Evolutionary conservation across 2,888 invertebrate species (phyloP), one percentile per base, ranked within the genome.

Genomic region (Caenorhabditis wallacei): DNA sequence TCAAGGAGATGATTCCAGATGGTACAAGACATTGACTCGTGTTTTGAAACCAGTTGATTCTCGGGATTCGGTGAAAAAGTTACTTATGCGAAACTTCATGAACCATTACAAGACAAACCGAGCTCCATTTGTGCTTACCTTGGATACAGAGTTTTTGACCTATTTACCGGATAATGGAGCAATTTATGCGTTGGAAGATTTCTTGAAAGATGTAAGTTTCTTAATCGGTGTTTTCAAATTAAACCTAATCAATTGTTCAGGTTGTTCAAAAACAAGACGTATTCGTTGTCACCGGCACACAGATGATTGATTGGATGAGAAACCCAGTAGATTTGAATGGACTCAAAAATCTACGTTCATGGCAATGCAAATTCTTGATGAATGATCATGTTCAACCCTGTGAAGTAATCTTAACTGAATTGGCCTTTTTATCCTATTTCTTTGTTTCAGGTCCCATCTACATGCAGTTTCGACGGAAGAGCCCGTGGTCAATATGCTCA

Each of bases 281-380:
- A 8, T 92, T 85, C 80, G 87, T 90, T 46, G 90, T 92, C 3
- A 90, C 90, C 8, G 88, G 85, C 59, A 48, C 79, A 11, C 90
- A 92, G 63, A 82, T 89, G 4, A 78, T 92, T 30, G 89, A 88
- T 51, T 92, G 92, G 92, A 88, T 92, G 85, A 78, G 80, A 43
- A 71, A 75, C 7, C 92, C 92, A 4, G 88, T 86, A 11, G 68
- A 84, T 0, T 46, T 88, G 16, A 48, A 82, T 18, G 68, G 81
- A 11, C 22, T 92, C 24, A 64, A 78, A 69, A 56, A 56, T 20
- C 88, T 92, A 66, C 70, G 70, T n/a, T 85, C 90, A 0, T 92
- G 91, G 91, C 87, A 88, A 43, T 92, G 92, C 83, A 78, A 85
- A 5, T 81, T 83, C 48, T 37, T 83, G 11, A 56, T 84, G 71